Conservation (phyloP, 2,113 vertebrate genomes). For the Mesocricetus auratus region DNA sequence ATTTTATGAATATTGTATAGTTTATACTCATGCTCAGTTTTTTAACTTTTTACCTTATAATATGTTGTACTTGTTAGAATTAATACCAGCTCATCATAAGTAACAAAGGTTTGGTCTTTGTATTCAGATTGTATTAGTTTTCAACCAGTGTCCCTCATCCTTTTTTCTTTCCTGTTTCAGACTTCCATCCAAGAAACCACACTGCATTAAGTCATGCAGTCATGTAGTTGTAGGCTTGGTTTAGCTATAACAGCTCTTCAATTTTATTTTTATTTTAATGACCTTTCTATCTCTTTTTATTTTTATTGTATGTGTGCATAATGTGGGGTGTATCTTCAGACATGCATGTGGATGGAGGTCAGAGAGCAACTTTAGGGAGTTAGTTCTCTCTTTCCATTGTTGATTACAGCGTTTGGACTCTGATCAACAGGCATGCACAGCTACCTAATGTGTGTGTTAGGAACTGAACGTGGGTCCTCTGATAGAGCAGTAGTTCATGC, state of each 20-base stretch:
- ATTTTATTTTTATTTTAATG: conserved; percentile 34
- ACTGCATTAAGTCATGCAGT: not conserved
- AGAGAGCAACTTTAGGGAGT: not conserved
- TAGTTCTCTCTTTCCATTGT: not conserved
- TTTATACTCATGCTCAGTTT: not conserved
- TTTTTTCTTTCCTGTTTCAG: not conserved
- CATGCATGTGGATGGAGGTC: not conserved
- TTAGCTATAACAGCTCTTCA: not conserved
- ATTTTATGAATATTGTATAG: not conserved
- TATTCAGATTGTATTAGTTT: not conserved
- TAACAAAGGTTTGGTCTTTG: not conserved
- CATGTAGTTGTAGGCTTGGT: not conserved
- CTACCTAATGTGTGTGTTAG: not conserved
- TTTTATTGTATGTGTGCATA: not conserved
- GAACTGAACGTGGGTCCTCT: not conserved
- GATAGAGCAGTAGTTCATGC: not conserved
- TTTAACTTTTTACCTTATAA: not conserved
- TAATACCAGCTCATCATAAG: not conserved
- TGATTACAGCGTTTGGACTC: not conserved
- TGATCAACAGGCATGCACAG: not conserved
- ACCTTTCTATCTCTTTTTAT: not conserved
- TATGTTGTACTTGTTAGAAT: not conserved
- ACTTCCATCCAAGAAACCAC: not conserved
- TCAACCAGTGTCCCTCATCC: not conserved
- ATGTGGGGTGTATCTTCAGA: not conserved